phyloP scores from a whole-genome alignment of 2,888 invertebrate genomes.

The Campoletis raptor region DNA sequence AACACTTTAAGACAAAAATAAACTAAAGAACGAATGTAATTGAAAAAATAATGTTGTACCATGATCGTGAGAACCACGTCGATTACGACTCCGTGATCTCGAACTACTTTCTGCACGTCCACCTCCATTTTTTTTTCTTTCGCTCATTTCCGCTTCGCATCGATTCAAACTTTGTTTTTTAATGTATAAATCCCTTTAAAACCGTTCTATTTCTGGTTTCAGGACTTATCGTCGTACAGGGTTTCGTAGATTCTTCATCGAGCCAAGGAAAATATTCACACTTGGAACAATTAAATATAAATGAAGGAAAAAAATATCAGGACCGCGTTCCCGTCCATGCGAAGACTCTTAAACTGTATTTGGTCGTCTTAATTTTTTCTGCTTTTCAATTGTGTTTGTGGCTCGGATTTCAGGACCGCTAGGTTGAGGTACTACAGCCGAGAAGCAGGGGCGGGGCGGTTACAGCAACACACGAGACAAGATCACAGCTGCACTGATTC shows the following conservation, averaged over 20 bases:
- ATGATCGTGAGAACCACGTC: constrained; percentile 81
- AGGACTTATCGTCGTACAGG: not conserved
- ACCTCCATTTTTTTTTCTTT: constrained; percentile 77
- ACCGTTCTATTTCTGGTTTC: not conserved
- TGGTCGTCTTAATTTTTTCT: not conserved
- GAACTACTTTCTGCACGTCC: constrained; percentile 77
- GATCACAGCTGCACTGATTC: constrained; percentile 80
- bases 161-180: constrained; percentile 25
- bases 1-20: not conserved
- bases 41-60: constrained; percentile 73
- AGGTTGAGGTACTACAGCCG: constrained; percentile 20
- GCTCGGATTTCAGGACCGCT: constrained; percentile 76
- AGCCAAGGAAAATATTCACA: constrained; percentile 14
- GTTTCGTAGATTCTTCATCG: constrained; percentile 33
- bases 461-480: constrained; percentile 57
- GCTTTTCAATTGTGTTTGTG: constrained; percentile 25
- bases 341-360: not conserved
- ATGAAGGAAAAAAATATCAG: not conserved
- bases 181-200: not conserved
- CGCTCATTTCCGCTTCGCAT: constrained; percentile 76
- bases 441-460: constrained; percentile 53
- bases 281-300: constrained; percentile 12
- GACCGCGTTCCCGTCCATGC: not conserved
- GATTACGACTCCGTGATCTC: constrained; percentile 81
- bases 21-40: not conserved